Conservation (phyloP, 1,140 invertebrate species). For the Metopolophium dirhodum region DNA sequence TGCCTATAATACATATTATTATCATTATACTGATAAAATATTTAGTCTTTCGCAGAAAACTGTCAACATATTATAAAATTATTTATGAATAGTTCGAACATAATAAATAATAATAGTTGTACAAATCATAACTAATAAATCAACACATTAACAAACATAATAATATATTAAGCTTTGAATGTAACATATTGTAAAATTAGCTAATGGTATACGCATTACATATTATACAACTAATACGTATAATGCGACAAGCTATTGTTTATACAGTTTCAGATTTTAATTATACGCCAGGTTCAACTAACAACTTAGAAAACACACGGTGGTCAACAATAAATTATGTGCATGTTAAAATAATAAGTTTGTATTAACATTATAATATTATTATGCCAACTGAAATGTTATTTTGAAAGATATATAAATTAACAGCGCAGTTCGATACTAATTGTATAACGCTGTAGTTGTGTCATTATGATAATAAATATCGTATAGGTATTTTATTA, state of each 20-base stretch:
- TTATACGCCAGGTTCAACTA: constrained; percentile 23
- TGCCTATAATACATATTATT: background rate
- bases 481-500: background rate
- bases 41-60: background rate
- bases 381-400: background rate
- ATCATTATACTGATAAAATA: background rate
- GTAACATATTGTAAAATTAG: constrained; percentile 10
- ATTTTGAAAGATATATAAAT: background rate
- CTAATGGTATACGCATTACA: background rate
- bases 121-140: background rate
- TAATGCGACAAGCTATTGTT: background rate
- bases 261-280: constrained; percentile 9
- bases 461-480: background rate
- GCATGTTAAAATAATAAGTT: constrained; percentile 2
- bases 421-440: background rate
- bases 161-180: constrained; percentile 6
- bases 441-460: background rate
- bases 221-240: background rate
- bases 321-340: constrained; percentile 14
- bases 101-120: background rate
- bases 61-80: background rate
- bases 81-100: background rate
- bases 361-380: background rate
- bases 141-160: background rate
- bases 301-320: background rate